A percentile compares a stretch with the other conserved stretches of the same genome.
phyloP scores from a whole-genome alignment of 2,113 vertebrate genomes.

The Shinisaurus crocodilurus region DNA sequence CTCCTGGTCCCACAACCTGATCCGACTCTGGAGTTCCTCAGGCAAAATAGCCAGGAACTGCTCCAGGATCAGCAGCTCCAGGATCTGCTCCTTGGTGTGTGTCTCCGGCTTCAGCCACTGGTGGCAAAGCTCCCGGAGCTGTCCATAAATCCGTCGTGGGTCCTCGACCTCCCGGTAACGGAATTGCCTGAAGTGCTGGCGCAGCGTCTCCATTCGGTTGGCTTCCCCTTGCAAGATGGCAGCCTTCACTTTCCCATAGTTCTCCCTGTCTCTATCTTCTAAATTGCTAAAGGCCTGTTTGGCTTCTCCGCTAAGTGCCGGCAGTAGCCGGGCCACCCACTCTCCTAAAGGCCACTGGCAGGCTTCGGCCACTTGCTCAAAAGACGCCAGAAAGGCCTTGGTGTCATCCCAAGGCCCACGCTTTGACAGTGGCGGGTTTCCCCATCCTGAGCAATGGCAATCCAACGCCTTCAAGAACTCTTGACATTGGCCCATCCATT shows the following conservation, averaged over 20 bases:
- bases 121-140: conserved; percentile 60
- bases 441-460: background rate
- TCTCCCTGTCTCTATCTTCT: background rate
- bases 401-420: conserved; percentile 42
- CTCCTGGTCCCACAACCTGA: conserved; percentile 43
- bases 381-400: conserved; percentile 79
- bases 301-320: background rate
- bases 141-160: conserved; percentile 45
- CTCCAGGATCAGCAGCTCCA: conserved; percentile 68
- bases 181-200: conserved; percentile 61
- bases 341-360: conserved; percentile 5
- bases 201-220: conserved; percentile 10
- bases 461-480: conserved; percentile 4
- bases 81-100: conserved; percentile 66
- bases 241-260: conserved; percentile 30
- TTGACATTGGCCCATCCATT: background rate
- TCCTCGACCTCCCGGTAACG: conserved; percentile 64
- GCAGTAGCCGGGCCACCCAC: conserved; percentile 3
- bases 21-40: conserved; percentile 47
- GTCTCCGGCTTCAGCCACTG: conserved; percentile 68
- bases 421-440: background rate
- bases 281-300: background rate
- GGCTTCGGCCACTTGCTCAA: conserved; percentile 8
- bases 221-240: conserved; percentile 53
- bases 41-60: conserved; percentile 71